Evolutionary conservation across 2,888 invertebrate genomes (phyloP).

Genomic region (Aradus depressus): DNA sequence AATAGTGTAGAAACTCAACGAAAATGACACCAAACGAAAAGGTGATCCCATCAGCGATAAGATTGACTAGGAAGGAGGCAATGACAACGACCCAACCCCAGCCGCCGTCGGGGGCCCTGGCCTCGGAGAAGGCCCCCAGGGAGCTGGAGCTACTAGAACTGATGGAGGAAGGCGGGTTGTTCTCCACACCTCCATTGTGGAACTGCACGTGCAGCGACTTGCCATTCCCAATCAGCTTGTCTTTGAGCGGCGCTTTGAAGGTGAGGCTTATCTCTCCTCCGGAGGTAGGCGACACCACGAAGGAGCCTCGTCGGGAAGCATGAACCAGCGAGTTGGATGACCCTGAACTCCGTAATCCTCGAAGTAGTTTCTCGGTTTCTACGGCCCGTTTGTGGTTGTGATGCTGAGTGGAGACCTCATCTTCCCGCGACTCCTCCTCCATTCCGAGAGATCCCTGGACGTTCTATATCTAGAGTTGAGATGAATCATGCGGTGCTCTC

Average conservation of each 20-base stretch:
- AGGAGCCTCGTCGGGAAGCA: conserved; percentile 22
- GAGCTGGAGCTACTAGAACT: conserved; percentile 43
- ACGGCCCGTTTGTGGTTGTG: conserved; percentile 6
- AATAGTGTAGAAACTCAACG: conserved; percentile 73
- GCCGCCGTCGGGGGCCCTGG: conserved; percentile 73
- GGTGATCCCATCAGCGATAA: conserved; percentile 85
- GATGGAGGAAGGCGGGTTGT: conserved; percentile 33
- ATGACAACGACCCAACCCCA: conserved; percentile 90
- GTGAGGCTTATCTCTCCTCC: conserved; percentile 17
- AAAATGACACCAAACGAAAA: conserved; percentile 87
- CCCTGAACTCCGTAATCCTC: conserved; percentile 19
- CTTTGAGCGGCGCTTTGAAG: conserved; percentile 24
- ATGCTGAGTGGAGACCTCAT: background rate
- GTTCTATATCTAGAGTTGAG: background rate
- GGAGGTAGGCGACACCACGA: conserved; percentile 28
- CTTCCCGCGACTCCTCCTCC: conserved; percentile 15
- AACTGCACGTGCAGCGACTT: conserved; percentile 23
- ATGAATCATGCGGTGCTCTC: background rate
- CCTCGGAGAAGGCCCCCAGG: conserved; percentile 51
- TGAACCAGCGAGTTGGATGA: conserved; percentile 25
- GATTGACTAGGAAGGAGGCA: conserved; percentile 77
- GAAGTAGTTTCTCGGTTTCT: conserved; percentile 13
- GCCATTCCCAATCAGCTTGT: conserved; percentile 22
- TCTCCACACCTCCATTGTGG: conserved; percentile 13
- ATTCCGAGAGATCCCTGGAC: background rate